A percentile compares a stretch with the other conserved stretches of the same genome.
Evolutionary conservation across 2,797 vertebrate species (phyloP).

Genomic region (Psittacula derbiana): DNA sequence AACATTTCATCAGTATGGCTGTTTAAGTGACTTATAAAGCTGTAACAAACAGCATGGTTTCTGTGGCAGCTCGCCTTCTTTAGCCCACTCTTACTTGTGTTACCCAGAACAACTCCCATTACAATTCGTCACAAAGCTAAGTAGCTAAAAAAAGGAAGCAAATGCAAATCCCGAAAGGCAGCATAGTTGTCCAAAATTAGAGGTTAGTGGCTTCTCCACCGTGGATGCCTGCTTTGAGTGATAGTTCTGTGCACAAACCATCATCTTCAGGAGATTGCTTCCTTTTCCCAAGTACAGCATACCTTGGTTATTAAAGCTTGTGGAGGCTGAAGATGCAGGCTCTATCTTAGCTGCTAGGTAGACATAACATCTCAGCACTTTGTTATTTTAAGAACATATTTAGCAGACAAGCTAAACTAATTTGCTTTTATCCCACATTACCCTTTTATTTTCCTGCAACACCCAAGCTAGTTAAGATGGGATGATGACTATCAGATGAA

Average conservation of each 20-base stretch:
- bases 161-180: neutral
- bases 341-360: neutral
- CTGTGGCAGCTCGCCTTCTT: neutral
- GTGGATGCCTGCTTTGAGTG: neutral
- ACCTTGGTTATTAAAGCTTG: neutral
- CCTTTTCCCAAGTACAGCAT: neutral
- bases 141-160: neutral
- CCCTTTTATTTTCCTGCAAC: neutral
- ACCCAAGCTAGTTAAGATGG: neutral
- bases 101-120: neutral
- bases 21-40: conserved; percentile 25
- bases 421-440: neutral
- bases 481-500: neutral
- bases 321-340: neutral
- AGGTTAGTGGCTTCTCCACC: neutral
- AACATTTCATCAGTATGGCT: conserved; percentile 10
- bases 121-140: conserved; percentile 10
- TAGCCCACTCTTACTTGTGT: neutral
- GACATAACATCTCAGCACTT: neutral
- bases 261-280: neutral
- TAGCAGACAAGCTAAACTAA: neutral
- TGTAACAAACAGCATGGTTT: conserved; percentile 35
- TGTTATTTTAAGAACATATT: neutral
- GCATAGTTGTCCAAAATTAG: neutral
- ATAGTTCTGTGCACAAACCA: neutral